Evolutionary conservation across 2,113 vertebrate species (phyloP), one percentile per base, ranked within the genome.

Genomic region (Poeciliopsis occidentalis): DNA sequence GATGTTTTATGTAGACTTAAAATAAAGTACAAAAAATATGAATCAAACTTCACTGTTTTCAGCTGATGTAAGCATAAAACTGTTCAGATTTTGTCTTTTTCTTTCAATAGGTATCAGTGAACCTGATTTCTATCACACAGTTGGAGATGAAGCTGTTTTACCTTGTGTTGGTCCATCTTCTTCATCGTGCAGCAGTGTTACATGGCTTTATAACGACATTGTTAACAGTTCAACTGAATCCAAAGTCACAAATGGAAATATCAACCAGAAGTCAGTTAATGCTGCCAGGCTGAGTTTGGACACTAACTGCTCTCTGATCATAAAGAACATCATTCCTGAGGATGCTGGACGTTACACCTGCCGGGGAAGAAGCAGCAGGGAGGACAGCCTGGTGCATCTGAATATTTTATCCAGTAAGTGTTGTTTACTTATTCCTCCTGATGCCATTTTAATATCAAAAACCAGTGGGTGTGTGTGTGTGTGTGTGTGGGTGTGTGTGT

Each of bases 181-280:
- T 54, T 2, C 17, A 17, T 54, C 47, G 5, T 54, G 47, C 19
- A 6, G 0, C 22, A 22, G 47, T 24, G 47, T 54, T 54, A 6
- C 0, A 5, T 54, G 47, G 47, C 47, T 54, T 6, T 54, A 54
- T 54, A 54, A 54, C 1, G 47, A 54, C 47, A 24, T 54, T 54
- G 0, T 24, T 22, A 0, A 5, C 19, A 24, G 19, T 0, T 0
- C 0, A 1, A 54, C 47, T 54, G 0, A 8, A 7, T 0, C 0
- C 19, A 54, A 54, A 22, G 19, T 24, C 47, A 24, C 17, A 8
- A 0, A 8, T 54, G 47, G 47, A 54, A 54, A 54, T 8, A 19
- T 54, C 24, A 2, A 24, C 4, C 47, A 19, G 22, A 0, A 19
- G 47, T 24, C 47, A 54, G 47, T 19, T 54, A 24, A 54, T 24